Evolutionary conservation across 2,797 vertebrate genomes (phyloP), one percentile per base, ranked within the genome.

Genomic region (Alauda arvensis): DNA sequence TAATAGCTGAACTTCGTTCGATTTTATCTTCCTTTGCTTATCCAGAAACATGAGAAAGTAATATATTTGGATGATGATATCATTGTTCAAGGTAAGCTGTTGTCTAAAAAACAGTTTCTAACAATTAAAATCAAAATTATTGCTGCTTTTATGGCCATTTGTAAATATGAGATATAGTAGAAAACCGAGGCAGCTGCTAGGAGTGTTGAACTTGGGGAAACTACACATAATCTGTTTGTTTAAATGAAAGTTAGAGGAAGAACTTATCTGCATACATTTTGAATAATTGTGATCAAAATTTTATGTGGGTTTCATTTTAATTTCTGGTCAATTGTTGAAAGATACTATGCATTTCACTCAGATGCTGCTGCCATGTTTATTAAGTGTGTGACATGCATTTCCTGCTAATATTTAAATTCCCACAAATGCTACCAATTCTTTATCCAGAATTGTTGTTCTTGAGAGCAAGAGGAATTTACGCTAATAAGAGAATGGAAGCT

Each of bases 61-160:
- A 97, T 99, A 94, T 99, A 99, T 94, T 85, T 99, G 83, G 99
- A 99, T 31, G 99, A 99, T 90, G 99, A 99, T 42, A 93, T 99
- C 71, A 99, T 99, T 60, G 98, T 99, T 37, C 98, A 99, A 98
- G 98, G 99, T 99, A 97, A 18, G 94, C 87, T 68, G 51, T 53
- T 60, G 39, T 46, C 48, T 45, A 10, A 59, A 86, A 85, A 87
- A 11, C 40, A 56, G 16, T 65, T 89, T 83, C 28, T 59, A 74
- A 29, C 17, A 59, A 84, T 63, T 74, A 72, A 69, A 79, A 46
- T 37, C 33, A 51, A 74, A 59, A 9, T 52, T 62, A 67, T 42
- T 72, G 18, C 46, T 68, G 70, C 24, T 55, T 89, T 90, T 67
- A 72, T 6, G 33, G 18, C 51, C 3, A 2, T 57, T 56, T 82